Evolutionary conservation across 2,797 vertebrate species (phyloP).

Genomic region (Vespertilio murinus): DNA sequence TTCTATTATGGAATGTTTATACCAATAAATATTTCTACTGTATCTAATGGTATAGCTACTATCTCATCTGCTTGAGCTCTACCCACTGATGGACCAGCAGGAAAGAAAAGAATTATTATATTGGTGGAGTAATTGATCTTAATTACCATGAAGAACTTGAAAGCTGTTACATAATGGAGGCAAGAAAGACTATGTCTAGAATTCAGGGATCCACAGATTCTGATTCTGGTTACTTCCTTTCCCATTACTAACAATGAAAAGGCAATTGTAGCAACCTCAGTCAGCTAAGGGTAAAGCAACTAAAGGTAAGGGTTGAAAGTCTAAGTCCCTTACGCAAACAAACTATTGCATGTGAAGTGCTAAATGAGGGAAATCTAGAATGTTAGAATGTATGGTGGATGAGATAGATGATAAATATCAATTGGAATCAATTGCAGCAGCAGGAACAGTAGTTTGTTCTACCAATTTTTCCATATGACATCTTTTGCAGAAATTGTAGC

Average conservation of each 20-base stretch:
- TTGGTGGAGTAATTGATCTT: background rate
- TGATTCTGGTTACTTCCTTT: background rate
- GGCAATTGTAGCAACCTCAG: background rate
- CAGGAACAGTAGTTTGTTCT: background rate
- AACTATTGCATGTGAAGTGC: background rate
- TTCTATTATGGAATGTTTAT: background rate
- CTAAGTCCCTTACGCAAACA: background rate
- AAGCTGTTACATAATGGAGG: background rate
- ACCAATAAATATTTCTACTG: background rate
- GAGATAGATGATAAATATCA: background rate
- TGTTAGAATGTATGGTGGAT: background rate
- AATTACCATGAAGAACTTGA: background rate
- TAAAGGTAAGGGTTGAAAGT: background rate
- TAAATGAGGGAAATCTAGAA: background rate
- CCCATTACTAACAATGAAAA: background rate
- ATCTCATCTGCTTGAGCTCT: background rate
- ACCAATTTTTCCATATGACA: background rate
- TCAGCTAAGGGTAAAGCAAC: background rate
- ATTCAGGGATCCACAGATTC: background rate
- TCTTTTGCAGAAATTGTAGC: background rate
- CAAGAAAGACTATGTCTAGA: background rate
- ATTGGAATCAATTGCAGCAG: background rate
- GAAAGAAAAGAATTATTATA: background rate
- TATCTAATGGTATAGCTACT: background rate
- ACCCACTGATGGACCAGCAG: background rate